phyloP scores from a whole-genome alignment of 2,888 invertebrate genomes.

The Epinotia ramella region DNA sequence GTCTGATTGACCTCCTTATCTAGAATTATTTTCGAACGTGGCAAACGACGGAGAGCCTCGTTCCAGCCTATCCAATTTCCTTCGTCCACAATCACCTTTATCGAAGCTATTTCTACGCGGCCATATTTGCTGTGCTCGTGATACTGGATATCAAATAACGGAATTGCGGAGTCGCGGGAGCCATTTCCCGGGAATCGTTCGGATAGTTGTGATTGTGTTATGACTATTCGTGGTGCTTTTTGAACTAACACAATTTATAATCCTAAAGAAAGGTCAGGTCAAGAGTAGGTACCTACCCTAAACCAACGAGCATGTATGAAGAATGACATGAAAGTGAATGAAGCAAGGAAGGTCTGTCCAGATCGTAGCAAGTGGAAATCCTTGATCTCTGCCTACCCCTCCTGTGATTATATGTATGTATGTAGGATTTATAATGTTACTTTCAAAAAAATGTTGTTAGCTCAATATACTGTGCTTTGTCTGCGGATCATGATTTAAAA shows the following conservation, averaged over 20 bases:
- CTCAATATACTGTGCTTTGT: no score
- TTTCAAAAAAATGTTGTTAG: no score
- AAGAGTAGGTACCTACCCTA: no score
- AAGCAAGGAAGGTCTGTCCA: no score
- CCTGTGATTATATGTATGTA: no score
- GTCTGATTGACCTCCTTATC: neutral
- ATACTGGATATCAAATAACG: constrained; percentile 3
- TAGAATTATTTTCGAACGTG: neutral
- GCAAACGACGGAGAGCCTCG: neutral
- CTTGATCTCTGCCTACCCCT: no score
- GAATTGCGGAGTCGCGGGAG: neutral
- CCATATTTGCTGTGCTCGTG: neutral
- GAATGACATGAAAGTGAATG: no score
- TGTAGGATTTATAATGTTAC: no score
- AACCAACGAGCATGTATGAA: no score
- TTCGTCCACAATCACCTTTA: constrained; percentile 6
- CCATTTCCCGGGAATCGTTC: neutral
- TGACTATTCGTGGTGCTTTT: neutral
- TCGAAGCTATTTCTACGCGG: constrained; percentile 7
- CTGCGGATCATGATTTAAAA: no score
- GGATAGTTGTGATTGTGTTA: neutral
- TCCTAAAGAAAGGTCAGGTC: no score
- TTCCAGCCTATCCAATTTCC: constrained; percentile 6
- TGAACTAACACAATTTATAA: neutral
- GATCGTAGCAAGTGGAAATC: no score